A percentile compares a stretch with the other conserved stretches of the same genome.
Evolutionary conservation across 2,113 vertebrate species (phyloP).

Genomic region (Nansenia antarctica): DNA sequence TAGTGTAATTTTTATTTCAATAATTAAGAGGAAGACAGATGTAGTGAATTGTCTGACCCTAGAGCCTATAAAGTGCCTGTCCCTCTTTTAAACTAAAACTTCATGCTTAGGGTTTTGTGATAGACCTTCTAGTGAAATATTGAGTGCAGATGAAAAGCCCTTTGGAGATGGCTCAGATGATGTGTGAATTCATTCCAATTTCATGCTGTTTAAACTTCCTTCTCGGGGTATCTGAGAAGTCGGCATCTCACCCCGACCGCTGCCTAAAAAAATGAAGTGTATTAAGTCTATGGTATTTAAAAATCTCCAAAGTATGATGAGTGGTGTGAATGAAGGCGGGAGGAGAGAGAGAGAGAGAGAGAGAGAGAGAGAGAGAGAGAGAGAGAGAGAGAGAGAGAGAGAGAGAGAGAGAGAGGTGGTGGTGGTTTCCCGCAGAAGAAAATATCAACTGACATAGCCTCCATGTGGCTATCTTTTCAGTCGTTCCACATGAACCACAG

Average conservation of each 20-base stretch:
- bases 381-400: too few relatives aligned
- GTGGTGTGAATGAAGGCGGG: not conserved
- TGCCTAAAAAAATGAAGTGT: constrained; percentile 22
- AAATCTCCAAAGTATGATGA: not conserved
- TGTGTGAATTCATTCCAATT: constrained; percentile 31
- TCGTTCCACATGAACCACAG: not conserved
- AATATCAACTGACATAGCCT: too few relatives aligned
- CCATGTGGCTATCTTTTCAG: too few relatives aligned
- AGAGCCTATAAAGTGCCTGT: not conserved
- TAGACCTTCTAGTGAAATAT: not conserved
- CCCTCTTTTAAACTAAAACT: not conserved
- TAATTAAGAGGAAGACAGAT: not conserved
- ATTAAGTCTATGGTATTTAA: not conserved
- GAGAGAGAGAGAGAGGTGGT: too few relatives aligned
- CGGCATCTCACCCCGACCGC: not conserved
- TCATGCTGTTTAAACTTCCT: constrained; percentile 22
- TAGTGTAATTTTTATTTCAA: not conserved
- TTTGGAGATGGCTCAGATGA: constrained; percentile 5
- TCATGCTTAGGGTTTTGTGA: not conserved
- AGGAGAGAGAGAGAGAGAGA: not conserved
- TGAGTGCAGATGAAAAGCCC: constrained; percentile 6
- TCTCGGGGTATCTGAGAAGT: not conserved
- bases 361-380: not conserved
- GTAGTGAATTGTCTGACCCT: not conserved
- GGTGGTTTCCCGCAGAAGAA: too few relatives aligned